These are phyloP conservation scores for Sarcophaga variegata DNA, from an alignment of 2,888 invertebrate genomes.

Conservation along the genomic window DNA sequence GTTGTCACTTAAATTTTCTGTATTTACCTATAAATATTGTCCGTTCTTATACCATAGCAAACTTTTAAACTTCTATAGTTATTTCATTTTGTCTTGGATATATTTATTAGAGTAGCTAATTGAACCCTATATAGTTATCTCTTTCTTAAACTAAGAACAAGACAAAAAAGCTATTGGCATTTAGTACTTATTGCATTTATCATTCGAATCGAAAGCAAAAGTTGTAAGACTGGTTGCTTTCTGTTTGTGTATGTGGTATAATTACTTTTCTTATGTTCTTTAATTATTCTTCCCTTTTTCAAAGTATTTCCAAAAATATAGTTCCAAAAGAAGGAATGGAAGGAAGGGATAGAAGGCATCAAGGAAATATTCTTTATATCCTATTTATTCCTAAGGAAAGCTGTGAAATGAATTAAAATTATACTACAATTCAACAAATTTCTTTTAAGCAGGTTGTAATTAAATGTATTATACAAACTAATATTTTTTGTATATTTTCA, in stretches of 20 bases:
- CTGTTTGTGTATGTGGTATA: slow-evolving; percentile 29
- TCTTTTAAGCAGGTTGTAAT: too few species aligned
- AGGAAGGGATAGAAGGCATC: too few species aligned
- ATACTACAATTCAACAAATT: too few species aligned
- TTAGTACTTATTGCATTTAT: slow-evolving; percentile 54
- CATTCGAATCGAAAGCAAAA: slow-evolving; percentile 78
- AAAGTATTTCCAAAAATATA: too few species aligned
- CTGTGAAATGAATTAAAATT: too few species aligned
- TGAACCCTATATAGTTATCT: slow-evolving; percentile 45
- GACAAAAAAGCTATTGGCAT: slow-evolving; percentile 49
- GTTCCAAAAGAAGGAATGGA: too few species aligned
- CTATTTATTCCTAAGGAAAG: too few species aligned
- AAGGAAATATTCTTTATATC: too few species aligned
- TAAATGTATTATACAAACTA: too few species aligned
- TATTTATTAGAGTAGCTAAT: background rate
- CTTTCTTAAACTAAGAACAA: slow-evolving; percentile 59
- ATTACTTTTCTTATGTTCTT: slow-evolving; percentile 31
- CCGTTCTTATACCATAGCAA: slow-evolving; percentile 14
- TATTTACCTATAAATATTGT: slow-evolving; percentile 18
- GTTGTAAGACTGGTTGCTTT: slow-evolving; percentile 77
- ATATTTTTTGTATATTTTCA: too few species aligned
- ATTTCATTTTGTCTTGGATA: slow-evolving; percentile 65
- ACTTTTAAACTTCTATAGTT: slow-evolving; percentile 51
- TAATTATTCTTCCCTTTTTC: slow-evolving; percentile 17
- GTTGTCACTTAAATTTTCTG: slow-evolving; percentile 38